Percentiles rank a stretch among this genome's conserved stretches.
Conservation (phyloP, 2,888 invertebrate species). For the Vanessa cardui region DNA sequence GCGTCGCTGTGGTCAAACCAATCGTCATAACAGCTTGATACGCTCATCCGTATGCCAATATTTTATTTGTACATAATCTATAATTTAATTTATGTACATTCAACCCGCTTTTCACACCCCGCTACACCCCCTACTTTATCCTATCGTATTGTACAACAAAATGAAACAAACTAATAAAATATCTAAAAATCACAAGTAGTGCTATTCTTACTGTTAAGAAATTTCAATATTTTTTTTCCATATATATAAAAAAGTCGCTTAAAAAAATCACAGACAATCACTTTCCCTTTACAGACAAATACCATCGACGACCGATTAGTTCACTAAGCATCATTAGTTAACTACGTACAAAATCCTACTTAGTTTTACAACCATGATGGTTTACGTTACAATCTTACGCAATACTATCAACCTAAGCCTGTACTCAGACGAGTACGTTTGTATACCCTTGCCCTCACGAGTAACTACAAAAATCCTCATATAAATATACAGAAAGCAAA, state of each 20-base stretch:
- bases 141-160: constrained; percentile 72
- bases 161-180: constrained; percentile 75
- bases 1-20: constrained; percentile 74
- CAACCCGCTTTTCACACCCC: constrained; percentile 68
- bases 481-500: constrained; percentile 23
- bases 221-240: constrained; percentile 70
- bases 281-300: constrained; percentile 82
- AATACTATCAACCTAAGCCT: constrained; percentile 59
- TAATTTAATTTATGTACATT: constrained; percentile 72
- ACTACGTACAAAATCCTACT: constrained; percentile 81
- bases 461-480: constrained; percentile 23
- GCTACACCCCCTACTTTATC: constrained; percentile 60
- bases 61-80: constrained; percentile 47
- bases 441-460: constrained; percentile 56
- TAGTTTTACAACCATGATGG: constrained; percentile 83
- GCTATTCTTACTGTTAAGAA: constrained; percentile 83
- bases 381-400: constrained; percentile 66
- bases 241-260: constrained; percentile 84
- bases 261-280: constrained; percentile 84
- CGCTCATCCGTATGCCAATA: constrained; percentile 54
- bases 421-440: constrained; percentile 59
- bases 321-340: constrained; percentile 75
- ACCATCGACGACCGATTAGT: constrained; percentile 77
- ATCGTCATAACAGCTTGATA: constrained; percentile 58
- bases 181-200: constrained; percentile 83